A percentile compares a stretch with the other conserved stretches of the same genome.
These are phyloP conservation scores for Ormia ochracea DNA, from an alignment of 2,888 invertebrate species.

Conservation along the genomic window DNA sequence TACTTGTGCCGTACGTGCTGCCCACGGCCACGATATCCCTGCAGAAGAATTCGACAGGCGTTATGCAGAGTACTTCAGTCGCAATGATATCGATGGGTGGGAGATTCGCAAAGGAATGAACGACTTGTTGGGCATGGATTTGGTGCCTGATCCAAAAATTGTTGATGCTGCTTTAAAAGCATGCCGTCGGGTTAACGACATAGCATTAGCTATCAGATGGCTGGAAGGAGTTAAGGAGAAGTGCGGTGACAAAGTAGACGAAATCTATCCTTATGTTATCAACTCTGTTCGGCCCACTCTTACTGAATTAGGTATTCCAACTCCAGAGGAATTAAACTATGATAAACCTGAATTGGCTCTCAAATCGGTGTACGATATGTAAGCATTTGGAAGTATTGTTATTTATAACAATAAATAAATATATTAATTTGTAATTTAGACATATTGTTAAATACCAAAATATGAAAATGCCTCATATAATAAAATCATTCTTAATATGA, in stretches of 20 bases:
- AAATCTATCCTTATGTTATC: conserved; percentile 91
- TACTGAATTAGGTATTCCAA: conserved; percentile 93
- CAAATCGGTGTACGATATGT: conserved; percentile 82
- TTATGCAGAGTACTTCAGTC: conserved; percentile 90
- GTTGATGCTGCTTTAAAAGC: conserved; percentile 91
- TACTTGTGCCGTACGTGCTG: conserved; percentile 70
- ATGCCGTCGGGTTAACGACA: conserved; percentile 95
- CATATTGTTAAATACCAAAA: conserved; percentile 18
- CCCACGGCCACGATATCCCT: conserved; percentile 81
- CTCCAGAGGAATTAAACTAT: conserved; percentile 96
- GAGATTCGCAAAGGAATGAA: conserved; percentile 94
- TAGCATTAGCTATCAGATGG: conserved; percentile 93
- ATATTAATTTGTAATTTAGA: conserved; percentile 66
- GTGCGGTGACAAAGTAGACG: conserved; percentile 84
- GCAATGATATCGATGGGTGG: conserved; percentile 94
- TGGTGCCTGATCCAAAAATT: conserved; percentile 94
- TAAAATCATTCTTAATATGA: conserved; percentile 34
- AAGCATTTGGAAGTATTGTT: conserved; percentile 60
- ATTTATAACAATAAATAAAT: conserved; percentile 40
- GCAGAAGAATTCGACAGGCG: conserved; percentile 91
- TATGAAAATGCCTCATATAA: conserved; percentile 16
- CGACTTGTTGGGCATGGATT: conserved; percentile 91
- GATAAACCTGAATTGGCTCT: conserved; percentile 95
- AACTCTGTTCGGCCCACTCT: conserved; percentile 95
- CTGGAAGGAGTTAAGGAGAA: conserved; percentile 94